phyloP scores from a whole-genome alignment of 2,797 vertebrate genomes.

The Pseudochirops cupreus region DNA sequence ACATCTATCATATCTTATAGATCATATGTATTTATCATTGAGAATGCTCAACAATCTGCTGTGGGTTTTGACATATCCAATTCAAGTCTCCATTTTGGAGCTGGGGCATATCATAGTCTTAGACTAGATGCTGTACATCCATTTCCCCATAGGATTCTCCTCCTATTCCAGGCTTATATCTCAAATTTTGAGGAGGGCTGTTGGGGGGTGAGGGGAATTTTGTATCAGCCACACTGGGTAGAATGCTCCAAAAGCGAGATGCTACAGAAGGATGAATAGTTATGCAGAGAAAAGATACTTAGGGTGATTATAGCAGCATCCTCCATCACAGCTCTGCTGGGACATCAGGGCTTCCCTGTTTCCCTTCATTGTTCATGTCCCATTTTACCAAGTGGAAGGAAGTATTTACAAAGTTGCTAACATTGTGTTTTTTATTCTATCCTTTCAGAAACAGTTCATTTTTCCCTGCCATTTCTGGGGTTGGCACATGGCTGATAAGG shows the following conservation, averaged over 20 bases:
- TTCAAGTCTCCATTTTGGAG: not conserved
- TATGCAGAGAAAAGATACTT: not conserved
- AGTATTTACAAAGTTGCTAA: not conserved
- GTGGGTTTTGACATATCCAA: not conserved
- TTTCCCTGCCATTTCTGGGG: not conserved
- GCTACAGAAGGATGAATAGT: not conserved
- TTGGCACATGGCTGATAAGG: not conserved
- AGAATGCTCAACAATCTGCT: conserved; percentile 11
- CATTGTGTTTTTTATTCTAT: not conserved
- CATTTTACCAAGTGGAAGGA: not conserved
- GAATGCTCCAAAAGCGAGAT: not conserved
- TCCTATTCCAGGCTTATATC: not conserved
- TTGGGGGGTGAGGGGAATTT: not conserved
- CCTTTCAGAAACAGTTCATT: not conserved
- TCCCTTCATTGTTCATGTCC: not conserved
- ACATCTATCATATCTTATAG: not conserved
- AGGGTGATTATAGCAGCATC: not conserved
- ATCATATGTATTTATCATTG: conserved; percentile 26
- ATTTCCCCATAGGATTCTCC: not conserved
- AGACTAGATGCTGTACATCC: not conserved
- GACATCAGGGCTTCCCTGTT: not conserved
- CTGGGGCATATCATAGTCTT: not conserved
- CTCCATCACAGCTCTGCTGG: not conserved
- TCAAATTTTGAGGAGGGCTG: not conserved
- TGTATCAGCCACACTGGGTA: not conserved